These are phyloP conservation scores for Morone saxatilis DNA, from an alignment of 2,113 vertebrate species.

Conservation along the genomic window DNA sequence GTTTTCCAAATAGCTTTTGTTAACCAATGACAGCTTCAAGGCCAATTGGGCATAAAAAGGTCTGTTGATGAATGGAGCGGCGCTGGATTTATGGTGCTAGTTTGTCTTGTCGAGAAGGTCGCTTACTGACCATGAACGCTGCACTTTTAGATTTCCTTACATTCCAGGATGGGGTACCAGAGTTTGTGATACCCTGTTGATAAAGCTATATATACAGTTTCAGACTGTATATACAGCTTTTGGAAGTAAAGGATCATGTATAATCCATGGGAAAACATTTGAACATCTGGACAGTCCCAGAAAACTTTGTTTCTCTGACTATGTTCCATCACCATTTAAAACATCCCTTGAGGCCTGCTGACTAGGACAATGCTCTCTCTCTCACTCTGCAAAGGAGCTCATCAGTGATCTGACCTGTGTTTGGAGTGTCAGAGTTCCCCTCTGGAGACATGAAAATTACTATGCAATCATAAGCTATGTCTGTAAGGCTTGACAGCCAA, in stretches of 20 bases:
- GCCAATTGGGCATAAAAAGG: slow-evolving; percentile 46
- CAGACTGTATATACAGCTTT: slow-evolving; percentile 46
- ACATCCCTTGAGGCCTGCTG: slow-evolving; percentile 55
- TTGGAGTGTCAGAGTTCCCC: slow-evolving; percentile 28
- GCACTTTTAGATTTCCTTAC: slow-evolving; percentile 46
- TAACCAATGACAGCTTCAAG: slow-evolving; percentile 65
- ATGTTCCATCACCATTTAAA: slow-evolving; percentile 58
- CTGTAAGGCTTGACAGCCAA: background rate
- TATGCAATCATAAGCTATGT: background rate
- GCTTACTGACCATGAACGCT: slow-evolving; percentile 51
- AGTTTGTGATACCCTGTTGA: slow-evolving; percentile 54
- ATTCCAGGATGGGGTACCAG: slow-evolving; percentile 44
- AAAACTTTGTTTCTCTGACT: slow-evolving; percentile 38
- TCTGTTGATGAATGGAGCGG: slow-evolving; percentile 53
- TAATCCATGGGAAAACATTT: slow-evolving; percentile 62
- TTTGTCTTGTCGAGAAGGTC: slow-evolving; percentile 60
- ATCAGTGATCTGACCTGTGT: slow-evolving; percentile 23
- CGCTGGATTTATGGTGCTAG: slow-evolving; percentile 63
- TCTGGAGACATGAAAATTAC: slow-evolving; percentile 25
- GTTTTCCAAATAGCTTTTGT: slow-evolving; percentile 61
- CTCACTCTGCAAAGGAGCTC: slow-evolving; percentile 33
- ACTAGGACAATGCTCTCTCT: slow-evolving; percentile 35
- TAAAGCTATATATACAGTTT: slow-evolving; percentile 58
- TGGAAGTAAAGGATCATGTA: slow-evolving; percentile 20
- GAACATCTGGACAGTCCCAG: slow-evolving; percentile 64